Base-by-base conservation (phyloP, 2,888 invertebrate genomes). In the Danaus chrysippus region DNA sequence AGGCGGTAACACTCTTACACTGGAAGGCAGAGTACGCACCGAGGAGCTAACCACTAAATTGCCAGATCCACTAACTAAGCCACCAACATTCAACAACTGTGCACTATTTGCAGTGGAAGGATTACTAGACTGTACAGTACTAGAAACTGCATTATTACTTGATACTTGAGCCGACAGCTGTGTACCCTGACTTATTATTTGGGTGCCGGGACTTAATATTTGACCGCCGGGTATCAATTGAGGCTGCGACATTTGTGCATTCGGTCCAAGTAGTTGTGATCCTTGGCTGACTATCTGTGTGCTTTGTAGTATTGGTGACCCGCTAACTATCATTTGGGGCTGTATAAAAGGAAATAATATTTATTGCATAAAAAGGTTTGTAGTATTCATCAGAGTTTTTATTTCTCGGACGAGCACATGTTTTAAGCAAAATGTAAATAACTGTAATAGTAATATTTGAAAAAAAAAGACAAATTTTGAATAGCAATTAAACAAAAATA, bases 161-260 rank as follows among this genome's bases (percentile, higher is more conserved):
- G 87, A 78, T 41, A 81, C 80, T 71, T 82, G 87, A 59, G 83
- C 84, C 58, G 87, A 82, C 13, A 89, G 69, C 68, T 91, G 90
- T 11, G 83, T 84, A 13, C 90, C 90, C 76, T 91, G 91, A 67
- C 90, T 91, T 66, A 91, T 90, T 12, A 91, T 90, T 69, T 91
- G 91, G 23, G 91, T 91, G 23, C 81, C 86, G 9, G 87, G 87
- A 68, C 85, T 86, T 57, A 88, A 68, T 13, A 87, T 74, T 67
- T 86, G 86, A 1, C 86, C 84, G 65, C 81, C 79, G 0, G 86
- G 76, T 58, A 91, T 81, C 58, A 89, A 69, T 68, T 89, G 90
- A 10, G 90, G 78, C 65, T 85, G 86, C 23, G 86, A 78, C 69
- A 91, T 83, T 44, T 89, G 88, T 12, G 87, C 74, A 54, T 79